Base-by-base conservation (phyloP, 2,888 invertebrate genomes). In the Neria commutata region DNA sequence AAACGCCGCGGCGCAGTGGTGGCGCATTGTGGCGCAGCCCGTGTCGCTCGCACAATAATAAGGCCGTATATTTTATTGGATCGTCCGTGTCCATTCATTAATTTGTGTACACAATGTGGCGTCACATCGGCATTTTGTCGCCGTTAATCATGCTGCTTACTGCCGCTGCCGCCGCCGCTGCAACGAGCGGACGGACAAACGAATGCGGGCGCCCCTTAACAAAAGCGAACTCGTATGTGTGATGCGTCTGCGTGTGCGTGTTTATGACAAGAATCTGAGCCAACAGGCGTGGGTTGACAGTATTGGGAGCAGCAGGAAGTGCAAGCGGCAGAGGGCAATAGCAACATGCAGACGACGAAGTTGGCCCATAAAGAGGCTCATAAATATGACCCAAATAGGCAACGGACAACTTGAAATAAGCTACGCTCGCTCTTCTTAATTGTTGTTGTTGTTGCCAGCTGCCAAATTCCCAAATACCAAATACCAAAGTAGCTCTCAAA, bases 41-140 rank as follows among this genome's bases (percentile, higher is more conserved):
- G 37, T 37, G 42, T 8, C 21, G 42, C 29, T 11, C 19, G 19
- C 4, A 19, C 21, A 3, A 17, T 42, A 17, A 19, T 6, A 3
- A 21, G 17, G 19, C 17, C 4, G 42, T 21, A 14, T 42, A 5
- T 21, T 42, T 42, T 42, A 42, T 42, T 42, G 17, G 6, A 19
- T n/a, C 58, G 51, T 48, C 33, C 54, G 45, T 19, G 49, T 67
- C 62, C 67, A 69, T 72, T 56, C 50, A 68, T 67, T 72, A 73
- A 68, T 73, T 73, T 73, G 75, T 76, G 70, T 73, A 71, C 69
- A 69, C 74, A 76, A 73, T 71, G 74, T 75, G 78, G 77, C 76
- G 76, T 76, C 76, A 77, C 77, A 76, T 77, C 73, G 76, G 75
- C 73, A 77, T 76, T 76, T 76, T 76, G 76, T 76, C 76, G 76